Conservation (phyloP, 2,113 vertebrate species). For the Trogon surrucura region DNA sequence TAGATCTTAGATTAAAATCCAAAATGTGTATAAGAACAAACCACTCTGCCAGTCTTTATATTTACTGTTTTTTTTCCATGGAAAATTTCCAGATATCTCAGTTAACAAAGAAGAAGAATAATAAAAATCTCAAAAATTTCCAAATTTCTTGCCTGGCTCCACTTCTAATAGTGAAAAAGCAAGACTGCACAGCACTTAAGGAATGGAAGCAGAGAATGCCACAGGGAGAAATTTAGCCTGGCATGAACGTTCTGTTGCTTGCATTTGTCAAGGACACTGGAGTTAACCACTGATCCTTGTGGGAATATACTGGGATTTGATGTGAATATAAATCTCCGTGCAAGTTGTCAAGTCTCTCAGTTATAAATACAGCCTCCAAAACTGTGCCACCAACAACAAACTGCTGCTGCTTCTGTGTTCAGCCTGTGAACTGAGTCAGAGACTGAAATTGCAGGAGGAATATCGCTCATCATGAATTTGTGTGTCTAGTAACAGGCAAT, state of each 20-base stretch:
- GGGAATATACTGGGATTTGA: neutral
- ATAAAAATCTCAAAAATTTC: neutral
- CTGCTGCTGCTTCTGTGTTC: neutral
- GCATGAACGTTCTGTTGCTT: neutral
- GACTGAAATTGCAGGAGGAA: neutral
- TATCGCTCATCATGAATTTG: neutral
- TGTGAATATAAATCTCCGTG: neutral
- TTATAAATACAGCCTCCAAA: neutral
- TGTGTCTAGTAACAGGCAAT: neutral
- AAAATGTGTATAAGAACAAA: neutral
- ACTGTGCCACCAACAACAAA: neutral
- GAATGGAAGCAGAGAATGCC: slow-evolving; percentile 6
- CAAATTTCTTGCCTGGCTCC: neutral
- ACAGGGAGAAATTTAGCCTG: slow-evolving; percentile 6
- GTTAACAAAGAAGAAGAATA: neutral
- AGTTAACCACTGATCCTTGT: neutral
- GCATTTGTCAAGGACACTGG: slow-evolving; percentile 17
- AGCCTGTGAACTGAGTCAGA: neutral
- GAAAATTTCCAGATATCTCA: neutral
- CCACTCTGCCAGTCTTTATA: neutral
- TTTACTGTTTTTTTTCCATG: neutral
- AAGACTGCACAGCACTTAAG: neutral
- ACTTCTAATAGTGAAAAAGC: neutral
- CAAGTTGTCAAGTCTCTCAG: neutral
- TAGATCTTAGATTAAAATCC: neutral